Base-by-base conservation (phyloP, 2,888 invertebrate species). In the Biston stratarius region DNA sequence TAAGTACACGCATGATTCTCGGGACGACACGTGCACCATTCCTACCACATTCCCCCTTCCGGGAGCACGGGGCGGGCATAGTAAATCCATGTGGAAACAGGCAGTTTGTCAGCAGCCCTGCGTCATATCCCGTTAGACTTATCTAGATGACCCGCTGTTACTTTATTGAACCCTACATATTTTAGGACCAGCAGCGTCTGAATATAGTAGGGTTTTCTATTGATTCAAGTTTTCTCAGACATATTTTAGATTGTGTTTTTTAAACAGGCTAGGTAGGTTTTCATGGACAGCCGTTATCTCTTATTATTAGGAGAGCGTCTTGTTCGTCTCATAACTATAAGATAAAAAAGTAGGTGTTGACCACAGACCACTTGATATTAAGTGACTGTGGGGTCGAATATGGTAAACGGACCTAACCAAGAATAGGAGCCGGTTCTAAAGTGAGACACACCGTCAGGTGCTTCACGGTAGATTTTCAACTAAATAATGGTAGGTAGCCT, bases 61-160 rank as follows among this genome's bases (percentile, higher is more conserved):
- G 52, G 61, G 57, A 60, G 42, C 42, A 49, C 63, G 58, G 69
- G 67, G 69, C 40, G 51, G 62, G 56, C 61, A 67, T 70, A 75
- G 77, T 77, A 80, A 76, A 78, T 77, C 77, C 74, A 72, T 75
- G 77, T 67, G 80, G 78, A 76, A 77, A 74, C 77, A 73, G 77
- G 72, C 77, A 74, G 75, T 80, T 78, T 80, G 79, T 80, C 81
- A 77, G 73, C 65, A 53, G 61, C 59, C 69, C 68, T 69, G 72
- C 75, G 75, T 78, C 77, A 74, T 69, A 73, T 69, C 69, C 75
- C 67, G 73, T 67, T 69, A 70, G 68, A 69, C 65, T 63, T 70
- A 78, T 81, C 81, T 77, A 66, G 77, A 77, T 80, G 77, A 77
- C 78, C 79, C 73, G 71, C 62, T 64, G 62, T 57, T 42, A 70